Percentiles rank a stretch among this genome's conserved stretches.
Evolutionary conservation across 2,888 invertebrate genomes (phyloP).

Genomic region (Athalia circularis): DNA sequence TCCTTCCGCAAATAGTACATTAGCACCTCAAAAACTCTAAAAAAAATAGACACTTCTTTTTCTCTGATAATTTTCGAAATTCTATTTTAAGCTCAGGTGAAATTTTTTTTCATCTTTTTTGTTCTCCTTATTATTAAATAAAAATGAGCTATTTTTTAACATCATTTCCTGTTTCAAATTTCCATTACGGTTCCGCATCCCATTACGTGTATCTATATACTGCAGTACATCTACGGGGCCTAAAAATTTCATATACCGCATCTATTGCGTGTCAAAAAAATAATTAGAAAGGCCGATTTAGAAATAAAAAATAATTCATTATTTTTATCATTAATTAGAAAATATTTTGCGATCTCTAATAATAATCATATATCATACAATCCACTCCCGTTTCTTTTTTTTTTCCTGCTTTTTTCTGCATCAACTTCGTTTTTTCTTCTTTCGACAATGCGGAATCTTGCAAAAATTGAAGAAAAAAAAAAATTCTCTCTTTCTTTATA

Average conservation of each 20-base stretch:
- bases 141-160: background rate
- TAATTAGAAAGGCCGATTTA: no score
- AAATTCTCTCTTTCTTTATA: background rate
- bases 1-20: background rate
- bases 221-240: no score
- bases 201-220: no score
- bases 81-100: background rate
- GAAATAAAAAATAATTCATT: no score
- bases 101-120: background rate
- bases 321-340: no score
- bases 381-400: background rate
- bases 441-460: background rate
- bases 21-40: background rate
- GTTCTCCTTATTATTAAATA: background rate
- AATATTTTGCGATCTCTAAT: no score
- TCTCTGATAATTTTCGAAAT: no score
- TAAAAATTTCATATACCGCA: no score
- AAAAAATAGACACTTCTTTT: no score
- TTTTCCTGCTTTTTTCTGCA: background rate
- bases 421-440: background rate
- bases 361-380: background rate
- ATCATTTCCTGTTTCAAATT: background rate
- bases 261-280: no score
- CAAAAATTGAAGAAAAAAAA: no score
- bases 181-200: no score